Conservation (phyloP, 1,140 invertebrate species). For the Mizuhopecten yessoensis region DNA sequence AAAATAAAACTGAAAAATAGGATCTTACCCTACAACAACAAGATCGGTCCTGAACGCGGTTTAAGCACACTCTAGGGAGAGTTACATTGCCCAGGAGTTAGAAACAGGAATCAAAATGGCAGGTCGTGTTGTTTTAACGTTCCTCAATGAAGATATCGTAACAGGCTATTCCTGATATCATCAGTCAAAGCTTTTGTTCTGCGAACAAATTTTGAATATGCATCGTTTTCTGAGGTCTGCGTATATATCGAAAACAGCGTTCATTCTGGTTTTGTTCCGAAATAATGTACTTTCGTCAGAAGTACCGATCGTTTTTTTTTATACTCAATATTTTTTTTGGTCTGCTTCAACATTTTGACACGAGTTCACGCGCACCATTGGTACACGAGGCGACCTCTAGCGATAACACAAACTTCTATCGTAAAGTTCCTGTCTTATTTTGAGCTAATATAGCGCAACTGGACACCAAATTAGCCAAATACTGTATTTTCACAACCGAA, state of each 20-base stretch:
- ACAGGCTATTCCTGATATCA: background rate
- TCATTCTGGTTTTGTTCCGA: background rate
- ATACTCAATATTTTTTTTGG: background rate
- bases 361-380: slow-evolving; percentile 28
- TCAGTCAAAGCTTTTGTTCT: no score
- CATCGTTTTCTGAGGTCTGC: no score
- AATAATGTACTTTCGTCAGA: background rate
- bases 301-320: background rate
- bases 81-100: background rate
- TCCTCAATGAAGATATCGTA: no score
- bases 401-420: background rate
- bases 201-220: no score
- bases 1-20: background rate
- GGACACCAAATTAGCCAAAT: slow-evolving; percentile 24
- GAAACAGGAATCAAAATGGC: background rate
- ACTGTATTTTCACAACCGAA: background rate
- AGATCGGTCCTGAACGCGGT: background rate
- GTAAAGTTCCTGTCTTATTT: slow-evolving; percentile 4
- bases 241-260: background rate
- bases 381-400: background rate
- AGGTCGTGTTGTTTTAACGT: slow-evolving; percentile 5
- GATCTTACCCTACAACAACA: background rate
- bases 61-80: background rate
- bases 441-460: slow-evolving; percentile 16
- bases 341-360: background rate